Conservation (phyloP, 2,888 invertebrate genomes). For the Xanthia togata region DNA sequence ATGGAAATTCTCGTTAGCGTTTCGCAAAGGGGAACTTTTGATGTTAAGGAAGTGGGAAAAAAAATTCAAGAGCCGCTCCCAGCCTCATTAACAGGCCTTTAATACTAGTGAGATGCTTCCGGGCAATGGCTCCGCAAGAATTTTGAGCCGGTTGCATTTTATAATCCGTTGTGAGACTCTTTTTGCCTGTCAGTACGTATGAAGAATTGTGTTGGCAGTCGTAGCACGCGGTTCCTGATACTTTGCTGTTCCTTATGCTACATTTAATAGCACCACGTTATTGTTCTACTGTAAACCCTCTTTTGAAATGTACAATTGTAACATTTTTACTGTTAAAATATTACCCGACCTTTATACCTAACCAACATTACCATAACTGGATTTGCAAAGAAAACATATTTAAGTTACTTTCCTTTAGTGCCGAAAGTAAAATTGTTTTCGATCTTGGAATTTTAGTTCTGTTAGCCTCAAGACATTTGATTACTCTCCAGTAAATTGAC, state of each 20-base stretch:
- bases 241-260: slow-evolving; percentile 34
- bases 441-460: slow-evolving; percentile 21
- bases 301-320: slow-evolving; percentile 10
- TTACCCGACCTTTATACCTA: slow-evolving; percentile 11
- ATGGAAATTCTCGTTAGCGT: slow-evolving; percentile 88
- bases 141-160: slow-evolving; percentile 72
- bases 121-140: slow-evolving; percentile 74
- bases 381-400: slow-evolving; percentile 19
- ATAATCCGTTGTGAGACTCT: slow-evolving; percentile 48
- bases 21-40: slow-evolving; percentile 88
- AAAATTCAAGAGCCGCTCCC: slow-evolving; percentile 84
- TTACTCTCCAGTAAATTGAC: slow-evolving; percentile 23
- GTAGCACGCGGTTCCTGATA: slow-evolving; percentile 14
- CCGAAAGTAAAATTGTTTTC: slow-evolving; percentile 22
- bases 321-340: slow-evolving; percentile 11
- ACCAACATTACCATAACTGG: slow-evolving; percentile 3
- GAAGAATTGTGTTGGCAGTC: slow-evolving; percentile 40
- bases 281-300: slow-evolving; percentile 27
- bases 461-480: slow-evolving; percentile 29
- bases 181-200: slow-evolving; percentile 23
- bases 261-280: slow-evolving; percentile 35
- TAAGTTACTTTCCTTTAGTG: slow-evolving; percentile 21
- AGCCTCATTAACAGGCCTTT: slow-evolving; percentile 87
- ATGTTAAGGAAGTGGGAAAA: slow-evolving; percentile 85
- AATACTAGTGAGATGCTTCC: slow-evolving; percentile 80